Evolutionary conservation across 2,113 vertebrate genomes (phyloP).

Genomic region (Poeciliopsis prolifica): DNA sequence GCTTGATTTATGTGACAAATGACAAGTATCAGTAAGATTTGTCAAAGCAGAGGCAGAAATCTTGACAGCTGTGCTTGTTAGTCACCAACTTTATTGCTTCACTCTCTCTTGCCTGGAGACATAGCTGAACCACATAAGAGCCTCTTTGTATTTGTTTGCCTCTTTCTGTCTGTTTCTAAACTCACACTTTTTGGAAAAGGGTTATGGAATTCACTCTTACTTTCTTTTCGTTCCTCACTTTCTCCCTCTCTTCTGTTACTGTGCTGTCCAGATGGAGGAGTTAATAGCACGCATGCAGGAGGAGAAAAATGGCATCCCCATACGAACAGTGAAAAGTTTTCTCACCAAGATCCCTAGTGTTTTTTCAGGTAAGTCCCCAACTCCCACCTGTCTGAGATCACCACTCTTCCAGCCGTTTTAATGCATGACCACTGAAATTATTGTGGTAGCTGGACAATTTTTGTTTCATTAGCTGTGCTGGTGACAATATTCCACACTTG

Average conservation of each 20-base stretch:
- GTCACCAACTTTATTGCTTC: slow-evolving; percentile 32
- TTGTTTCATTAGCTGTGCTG: not conserved
- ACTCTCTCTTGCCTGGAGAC: slow-evolving; percentile 25
- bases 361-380: slow-evolving; percentile 90
- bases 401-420: not conserved
- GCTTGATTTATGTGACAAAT: slow-evolving; percentile 42
- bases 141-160: slow-evolving; percentile 32
- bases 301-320: slow-evolving; percentile 96
- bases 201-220: slow-evolving; percentile 21
- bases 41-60: slow-evolving; percentile 40
- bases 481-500: too few relatives aligned
- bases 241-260: slow-evolving; percentile 23
- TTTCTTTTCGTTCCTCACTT: slow-evolving; percentile 8
- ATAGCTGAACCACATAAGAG: slow-evolving; percentile 23
- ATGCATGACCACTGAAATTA: too few relatives aligned
- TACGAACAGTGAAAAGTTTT: slow-evolving; percentile 98
- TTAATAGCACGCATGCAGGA: slow-evolving; percentile 98
- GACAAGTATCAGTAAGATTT: slow-evolving; percentile 44
- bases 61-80: slow-evolving; percentile 46
- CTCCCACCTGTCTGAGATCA: not conserved
- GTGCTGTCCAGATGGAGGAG: slow-evolving; percentile 90
- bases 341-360: slow-evolving; percentile 98
- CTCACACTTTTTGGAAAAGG: slow-evolving; percentile 3
- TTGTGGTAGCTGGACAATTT: not conserved
- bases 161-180: slow-evolving; percentile 17